These are phyloP conservation scores for Naso thynnoides DNA, from an alignment of 2,797 vertebrate genomes.

Conservation along the genomic window DNA sequence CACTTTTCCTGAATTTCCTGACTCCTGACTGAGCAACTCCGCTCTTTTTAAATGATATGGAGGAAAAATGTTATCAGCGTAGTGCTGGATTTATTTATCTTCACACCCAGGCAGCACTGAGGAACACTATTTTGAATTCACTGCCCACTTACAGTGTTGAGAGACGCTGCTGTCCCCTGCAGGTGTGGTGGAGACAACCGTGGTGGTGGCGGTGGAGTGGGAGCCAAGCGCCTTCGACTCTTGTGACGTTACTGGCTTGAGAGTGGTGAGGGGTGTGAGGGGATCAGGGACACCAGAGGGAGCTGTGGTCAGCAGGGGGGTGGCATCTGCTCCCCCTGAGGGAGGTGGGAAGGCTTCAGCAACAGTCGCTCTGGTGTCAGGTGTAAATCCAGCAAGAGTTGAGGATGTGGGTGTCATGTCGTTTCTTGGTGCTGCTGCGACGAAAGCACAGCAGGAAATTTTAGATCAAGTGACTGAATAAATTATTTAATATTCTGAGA, in stretches of 20 bases:
- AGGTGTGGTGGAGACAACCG: slow-evolving; percentile 79
- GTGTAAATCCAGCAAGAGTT: slow-evolving; percentile 29
- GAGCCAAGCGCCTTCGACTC: slow-evolving; percentile 69
- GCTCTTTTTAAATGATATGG: neutral
- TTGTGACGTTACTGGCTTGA: slow-evolving; percentile 63
- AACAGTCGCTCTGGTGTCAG: slow-evolving; percentile 31
- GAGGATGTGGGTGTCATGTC: slow-evolving; percentile 39
- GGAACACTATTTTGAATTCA: neutral
- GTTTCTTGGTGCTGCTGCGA: slow-evolving; percentile 59
- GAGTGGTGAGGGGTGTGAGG: slow-evolving; percentile 55
- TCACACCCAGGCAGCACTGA: neutral
- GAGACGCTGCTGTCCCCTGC: slow-evolving; percentile 92
- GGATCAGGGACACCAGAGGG: slow-evolving; percentile 58
- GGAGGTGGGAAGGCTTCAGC: slow-evolving; percentile 43
- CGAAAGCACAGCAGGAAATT: neutral
- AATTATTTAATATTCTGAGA: too few species aligned
- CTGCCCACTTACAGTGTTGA: slow-evolving; percentile 90
- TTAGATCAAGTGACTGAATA: neutral
- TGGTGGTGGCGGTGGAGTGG: slow-evolving; percentile 66
- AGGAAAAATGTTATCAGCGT: neutral
- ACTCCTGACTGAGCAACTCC: neutral
- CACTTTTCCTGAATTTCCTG: neutral
- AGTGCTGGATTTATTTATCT: neutral
- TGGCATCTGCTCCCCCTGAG: slow-evolving; percentile 62
- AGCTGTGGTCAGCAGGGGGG: slow-evolving; percentile 64